Base-by-base conservation (phyloP, 2,113 vertebrate genomes). In the Sebastes schlegelii region DNA sequence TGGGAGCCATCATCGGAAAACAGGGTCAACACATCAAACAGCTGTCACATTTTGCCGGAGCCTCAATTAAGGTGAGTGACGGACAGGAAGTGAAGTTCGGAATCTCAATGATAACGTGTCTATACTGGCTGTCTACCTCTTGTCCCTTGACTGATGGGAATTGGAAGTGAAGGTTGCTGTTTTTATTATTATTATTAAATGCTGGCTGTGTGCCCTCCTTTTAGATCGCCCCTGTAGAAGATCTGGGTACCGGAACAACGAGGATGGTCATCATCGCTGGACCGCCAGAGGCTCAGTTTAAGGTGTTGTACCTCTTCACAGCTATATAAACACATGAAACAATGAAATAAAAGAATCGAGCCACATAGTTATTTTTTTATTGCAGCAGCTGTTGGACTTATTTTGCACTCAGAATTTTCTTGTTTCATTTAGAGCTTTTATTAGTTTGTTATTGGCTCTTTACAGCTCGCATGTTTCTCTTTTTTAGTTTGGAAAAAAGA, bases 1-100 rank as follows among this genome's bases (percentile, higher is more conserved):
- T 99, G 11, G 98, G 98, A 49, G 98, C 98, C 92, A 99, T 99
- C 92, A 99, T 99, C 42, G 98, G 98, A 91, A 99, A 99, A 94
- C 97, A 99, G 94, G 98, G 98, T 87, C 98, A 99, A 87, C 98
- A 99, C 94, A 99, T 99, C 95, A 99, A 99, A 92, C 98, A 99
- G 92, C 97, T 99, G 79, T 98, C 98, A 71, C 98, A 97, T 78
- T 99, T 98, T 87, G 98, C 98, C 49, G 97, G 98, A 79, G 98
- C 98, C 46, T 99, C 98, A 65, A 99, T 99, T 94, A 99, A 99
- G 96, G 98, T 98, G 96, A 90, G 89, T 80, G 55, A 79, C 12
- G 2, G 78, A 82, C 66, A 49, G 19, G 16, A 19, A 8, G 64
- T 8, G n/a, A 70, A 55, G 51, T 68, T 79, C 19, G 61, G 72